Percentiles rank a stretch among this genome's conserved stretches.
Evolutionary conservation across 2,888 invertebrate species (phyloP).

Genomic region (Macaria liturata): DNA sequence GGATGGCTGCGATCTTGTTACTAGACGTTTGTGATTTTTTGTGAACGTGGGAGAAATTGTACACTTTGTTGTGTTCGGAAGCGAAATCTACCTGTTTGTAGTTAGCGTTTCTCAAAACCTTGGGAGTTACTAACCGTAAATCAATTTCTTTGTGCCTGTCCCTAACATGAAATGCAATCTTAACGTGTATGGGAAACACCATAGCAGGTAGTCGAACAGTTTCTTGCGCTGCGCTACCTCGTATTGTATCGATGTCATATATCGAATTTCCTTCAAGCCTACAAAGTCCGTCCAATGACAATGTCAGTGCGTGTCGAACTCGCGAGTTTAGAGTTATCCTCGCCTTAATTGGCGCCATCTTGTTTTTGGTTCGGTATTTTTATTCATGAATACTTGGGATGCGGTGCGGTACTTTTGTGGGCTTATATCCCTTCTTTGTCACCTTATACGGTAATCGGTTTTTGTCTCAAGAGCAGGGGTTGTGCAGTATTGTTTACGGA

Average conservation of each 20-base stretch:
- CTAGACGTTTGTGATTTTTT: slow-evolving; percentile 22
- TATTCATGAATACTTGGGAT: slow-evolving; percentile 65
- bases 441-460: slow-evolving; percentile 55
- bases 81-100: not conserved
- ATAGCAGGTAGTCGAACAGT: too few relatives aligned
- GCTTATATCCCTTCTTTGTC: slow-evolving; percentile 35
- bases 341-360: slow-evolving; percentile 64
- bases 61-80: slow-evolving; percentile 10
- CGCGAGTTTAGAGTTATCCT: slow-evolving; percentile 55
- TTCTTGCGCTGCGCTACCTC: too few relatives aligned
- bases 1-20: slow-evolving; percentile 29
- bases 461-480: slow-evolving; percentile 40
- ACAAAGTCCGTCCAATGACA: slow-evolving; percentile 36
- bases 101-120: too few relatives aligned
- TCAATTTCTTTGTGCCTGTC: too few relatives aligned
- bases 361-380: slow-evolving; percentile 68
- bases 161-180: too few relatives aligned
- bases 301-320: slow-evolving; percentile 44
- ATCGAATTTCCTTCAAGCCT: too few relatives aligned
- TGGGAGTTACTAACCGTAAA: too few relatives aligned
- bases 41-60: slow-evolving; percentile 27
- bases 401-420: slow-evolving; percentile 45
- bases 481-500: slow-evolving; percentile 33
- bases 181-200: too few relatives aligned
- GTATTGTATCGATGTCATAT: too few relatives aligned